Evolutionary conservation across 2,113 vertebrate genomes (phyloP).

Genomic region (Sander lucioperca): DNA sequence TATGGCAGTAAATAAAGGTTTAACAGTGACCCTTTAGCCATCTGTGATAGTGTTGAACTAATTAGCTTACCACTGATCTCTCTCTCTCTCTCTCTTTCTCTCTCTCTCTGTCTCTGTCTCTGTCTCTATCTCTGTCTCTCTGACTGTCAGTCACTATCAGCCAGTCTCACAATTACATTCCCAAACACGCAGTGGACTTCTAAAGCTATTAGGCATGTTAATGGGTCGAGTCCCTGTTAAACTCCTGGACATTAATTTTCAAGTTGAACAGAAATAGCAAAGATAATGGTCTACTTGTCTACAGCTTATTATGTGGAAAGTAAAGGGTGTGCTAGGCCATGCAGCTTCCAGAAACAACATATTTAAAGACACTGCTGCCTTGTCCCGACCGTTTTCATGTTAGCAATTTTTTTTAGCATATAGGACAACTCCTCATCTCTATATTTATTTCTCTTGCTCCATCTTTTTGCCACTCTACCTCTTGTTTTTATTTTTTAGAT

Average conservation of each 20-base stretch:
- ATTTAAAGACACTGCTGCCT: constrained; percentile 2
- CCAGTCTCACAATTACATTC: constrained; percentile 29
- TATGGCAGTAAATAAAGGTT: constrained; percentile 72
- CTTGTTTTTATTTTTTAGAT: neutral
- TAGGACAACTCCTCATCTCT: neutral
- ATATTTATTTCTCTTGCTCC: neutral
- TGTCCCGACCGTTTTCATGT: neutral
- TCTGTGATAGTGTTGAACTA: constrained; percentile 72
- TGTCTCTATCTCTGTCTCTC: neutral
- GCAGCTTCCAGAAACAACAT: constrained; percentile 9
- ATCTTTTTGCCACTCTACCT: neutral
- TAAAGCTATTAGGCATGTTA: constrained; percentile 59
- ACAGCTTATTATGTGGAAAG: constrained; percentile 55
- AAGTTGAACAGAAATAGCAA: constrained; percentile 66
- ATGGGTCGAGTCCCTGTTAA: constrained; percentile 54
- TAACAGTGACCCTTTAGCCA: constrained; percentile 72
- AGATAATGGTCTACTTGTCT: constrained; percentile 65
- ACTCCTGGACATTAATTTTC: constrained; percentile 65
- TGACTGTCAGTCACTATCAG: constrained; percentile 30
- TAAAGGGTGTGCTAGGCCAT: constrained; percentile 9
- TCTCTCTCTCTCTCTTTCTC: neutral
- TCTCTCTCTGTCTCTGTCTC: constrained; percentile 17
- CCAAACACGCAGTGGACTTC: constrained; percentile 53
- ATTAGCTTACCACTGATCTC: constrained; percentile 67
- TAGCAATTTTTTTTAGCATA: neutral